Evolutionary conservation across 1,140 invertebrate genomes (phyloP).

Genomic region (Lepidotrigona ventralis): DNA sequence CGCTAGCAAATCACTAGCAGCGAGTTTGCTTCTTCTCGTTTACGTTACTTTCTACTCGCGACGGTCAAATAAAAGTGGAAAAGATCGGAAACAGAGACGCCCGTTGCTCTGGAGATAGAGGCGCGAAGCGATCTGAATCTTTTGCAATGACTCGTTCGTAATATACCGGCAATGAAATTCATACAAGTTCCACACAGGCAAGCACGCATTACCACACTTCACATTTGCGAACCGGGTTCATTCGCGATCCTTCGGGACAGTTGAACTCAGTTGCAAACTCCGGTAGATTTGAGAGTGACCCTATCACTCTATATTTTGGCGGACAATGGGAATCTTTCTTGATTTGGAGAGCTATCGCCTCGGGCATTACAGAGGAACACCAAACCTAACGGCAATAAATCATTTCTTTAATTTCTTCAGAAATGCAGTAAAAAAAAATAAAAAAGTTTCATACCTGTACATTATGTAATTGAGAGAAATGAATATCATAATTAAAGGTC

Average conservation of each 20-base stretch:
- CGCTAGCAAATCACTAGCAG: background rate
- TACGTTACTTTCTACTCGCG: background rate
- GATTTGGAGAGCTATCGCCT: slow-evolving; percentile 87
- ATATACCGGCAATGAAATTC: background rate
- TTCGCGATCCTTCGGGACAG: slow-evolving; percentile 88
- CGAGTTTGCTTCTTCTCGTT: background rate
- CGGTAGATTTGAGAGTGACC: slow-evolving; percentile 92
- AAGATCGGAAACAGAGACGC: background rate
- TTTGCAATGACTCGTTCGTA: background rate
- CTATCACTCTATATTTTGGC: slow-evolving; percentile 90
- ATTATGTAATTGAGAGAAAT: too few species aligned
- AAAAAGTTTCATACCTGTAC: too few species aligned
- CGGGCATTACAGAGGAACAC: slow-evolving; percentile 91
- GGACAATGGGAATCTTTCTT: slow-evolving; percentile 93
- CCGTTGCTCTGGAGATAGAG: background rate
- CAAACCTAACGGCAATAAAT: slow-evolving; percentile 84
- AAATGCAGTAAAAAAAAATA: too few species aligned
- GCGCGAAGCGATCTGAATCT: slow-evolving; percentile 5
- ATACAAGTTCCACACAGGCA: background rate
- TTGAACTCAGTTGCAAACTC: slow-evolving; percentile 94
- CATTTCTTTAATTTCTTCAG: background rate
- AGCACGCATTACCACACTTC: slow-evolving; percentile 89
- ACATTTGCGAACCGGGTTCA: slow-evolving; percentile 96
- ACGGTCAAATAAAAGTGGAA: background rate
- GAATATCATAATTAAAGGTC: too few species aligned